Percentiles rank a stretch among this genome's conserved stretches.
Evolutionary conservation across 2,888 invertebrate genomes (phyloP).

Genomic region (Alsophila aescularia): DNA sequence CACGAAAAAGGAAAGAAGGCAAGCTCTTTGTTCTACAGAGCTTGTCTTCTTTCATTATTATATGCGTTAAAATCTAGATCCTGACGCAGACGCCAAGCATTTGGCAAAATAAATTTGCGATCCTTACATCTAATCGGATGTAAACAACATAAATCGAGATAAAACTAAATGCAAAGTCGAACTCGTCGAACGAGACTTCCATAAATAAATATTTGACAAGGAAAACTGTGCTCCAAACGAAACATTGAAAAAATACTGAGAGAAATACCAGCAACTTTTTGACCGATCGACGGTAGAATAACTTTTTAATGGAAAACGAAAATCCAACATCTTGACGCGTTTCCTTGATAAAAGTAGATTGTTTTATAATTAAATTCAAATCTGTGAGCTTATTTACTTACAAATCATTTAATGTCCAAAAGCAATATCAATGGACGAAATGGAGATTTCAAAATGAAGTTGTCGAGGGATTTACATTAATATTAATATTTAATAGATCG

Average conservation of each 20-base stretch:
- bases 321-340: conserved; percentile 17
- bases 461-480: conserved; percentile 34
- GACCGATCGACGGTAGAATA: conserved; percentile 54
- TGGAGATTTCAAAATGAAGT: conserved; percentile 34
- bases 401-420: conserved; percentile 49
- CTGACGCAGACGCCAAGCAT: not conserved
- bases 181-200: conserved; percentile 42
- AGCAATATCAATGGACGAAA: conserved; percentile 47
- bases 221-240: conserved; percentile 48
- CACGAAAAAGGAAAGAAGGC: too few species aligned
- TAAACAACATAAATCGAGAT: conserved; percentile 38
- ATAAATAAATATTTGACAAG: conserved; percentile 58
- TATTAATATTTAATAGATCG: conserved; percentile 28
- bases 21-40: too few species aligned
- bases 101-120: not conserved
- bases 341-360: conserved; percentile 40
- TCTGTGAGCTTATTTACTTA: conserved; percentile 44
- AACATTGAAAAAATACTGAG: conserved; percentile 50
- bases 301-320: conserved; percentile 45
- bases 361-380: conserved; percentile 47
- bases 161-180: conserved; percentile 34
- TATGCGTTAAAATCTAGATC: not conserved
- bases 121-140: conserved; percentile 30
- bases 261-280: conserved; percentile 51
- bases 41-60: too few species aligned